A percentile compares a stretch with the other conserved stretches of the same genome.
Evolutionary conservation across 1,140 invertebrate species (phyloP).

Genomic region (Zelostemma sp.): DNA sequence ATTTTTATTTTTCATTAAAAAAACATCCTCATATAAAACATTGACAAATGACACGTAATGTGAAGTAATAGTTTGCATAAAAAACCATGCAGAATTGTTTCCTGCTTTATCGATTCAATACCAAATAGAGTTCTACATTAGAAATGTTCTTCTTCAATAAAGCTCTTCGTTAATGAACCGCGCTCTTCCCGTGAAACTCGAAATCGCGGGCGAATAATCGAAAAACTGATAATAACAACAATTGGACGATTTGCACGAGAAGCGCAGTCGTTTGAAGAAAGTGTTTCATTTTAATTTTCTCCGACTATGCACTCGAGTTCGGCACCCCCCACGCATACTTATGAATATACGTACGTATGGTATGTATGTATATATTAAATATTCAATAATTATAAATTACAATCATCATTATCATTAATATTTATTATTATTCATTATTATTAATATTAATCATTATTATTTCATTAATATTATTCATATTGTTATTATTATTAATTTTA

Average conservation of each 20-base stretch:
- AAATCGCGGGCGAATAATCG: background rate
- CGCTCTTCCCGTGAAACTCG: background rate
- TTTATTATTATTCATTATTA: constrained; percentile 51
- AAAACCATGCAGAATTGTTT: background rate
- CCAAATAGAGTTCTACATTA: background rate
- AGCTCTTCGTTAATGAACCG: background rate
- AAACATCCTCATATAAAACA: too few species aligned
- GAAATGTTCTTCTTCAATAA: constrained; percentile 2
- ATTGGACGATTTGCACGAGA: background rate
- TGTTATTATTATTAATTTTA: constrained; percentile 59
- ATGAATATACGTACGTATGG: constrained; percentile 45
- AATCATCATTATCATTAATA: constrained; percentile 54
- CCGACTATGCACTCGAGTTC: constrained; percentile 20
- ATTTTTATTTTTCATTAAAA: too few species aligned
- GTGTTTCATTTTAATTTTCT: background rate
- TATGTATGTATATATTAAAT: constrained; percentile 58
- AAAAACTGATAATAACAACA: background rate
- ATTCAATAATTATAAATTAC: constrained; percentile 67
- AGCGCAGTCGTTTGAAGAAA: background rate
- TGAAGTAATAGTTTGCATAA: too few species aligned
- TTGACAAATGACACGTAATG: too few species aligned
- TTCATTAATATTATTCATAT: constrained; percentile 43
- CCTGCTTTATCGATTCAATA: background rate
- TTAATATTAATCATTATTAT: constrained; percentile 61
- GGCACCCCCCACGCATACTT: constrained; percentile 57